Base-by-base conservation (phyloP, 2,888 invertebrate genomes). In the Diachrysia chrysitis region DNA sequence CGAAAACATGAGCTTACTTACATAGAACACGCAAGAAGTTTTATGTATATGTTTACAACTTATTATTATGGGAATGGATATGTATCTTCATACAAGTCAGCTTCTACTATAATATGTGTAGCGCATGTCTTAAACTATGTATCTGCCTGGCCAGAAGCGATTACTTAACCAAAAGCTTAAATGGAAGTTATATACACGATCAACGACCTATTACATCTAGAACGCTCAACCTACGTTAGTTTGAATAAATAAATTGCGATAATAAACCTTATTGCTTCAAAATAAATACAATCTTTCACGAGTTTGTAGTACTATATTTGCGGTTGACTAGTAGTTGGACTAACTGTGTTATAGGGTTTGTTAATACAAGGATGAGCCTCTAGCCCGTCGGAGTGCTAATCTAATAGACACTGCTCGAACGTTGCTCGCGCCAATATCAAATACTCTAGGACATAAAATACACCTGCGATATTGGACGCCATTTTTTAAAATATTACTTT, bases 281-380 rank as follows among this genome's bases (percentile, higher is more conserved):
- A n/a, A 42, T n/a, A 42, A 42, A 42, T 16, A 42, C 6, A n/a
- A 42, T n/a, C 7, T 2, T 42, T n/a, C 42, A 4, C 6, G n/a
- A 1, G 16, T n/a, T 42, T 42, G 5, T n/a, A 5, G 1, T 1
- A n/a, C 16, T 2, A n/a, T n/a, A 42, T 42, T 4, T n/a, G 42
- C n/a, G 42, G 42, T 42, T 6, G 42, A 42, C 5, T 42, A 42
- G 42, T n/a, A 42, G 42, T 42, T 16, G 0, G n/a, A 42, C 5
- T 42, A 42, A 42, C 42, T 42, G 42, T 14, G 48, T 51, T 21
- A 51, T 17, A 46, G 46, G 19, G 48, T 51, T 51, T 21, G 21
- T 51, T 51, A 51, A 51, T 51, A 42, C 42, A n/a, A 42, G 42
- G 42, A 42, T 42, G 42, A 42, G 42, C 42, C 42, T 48, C 48